Conservation (phyloP, 2,113 vertebrate species). For the Chaetops frenatus region DNA sequence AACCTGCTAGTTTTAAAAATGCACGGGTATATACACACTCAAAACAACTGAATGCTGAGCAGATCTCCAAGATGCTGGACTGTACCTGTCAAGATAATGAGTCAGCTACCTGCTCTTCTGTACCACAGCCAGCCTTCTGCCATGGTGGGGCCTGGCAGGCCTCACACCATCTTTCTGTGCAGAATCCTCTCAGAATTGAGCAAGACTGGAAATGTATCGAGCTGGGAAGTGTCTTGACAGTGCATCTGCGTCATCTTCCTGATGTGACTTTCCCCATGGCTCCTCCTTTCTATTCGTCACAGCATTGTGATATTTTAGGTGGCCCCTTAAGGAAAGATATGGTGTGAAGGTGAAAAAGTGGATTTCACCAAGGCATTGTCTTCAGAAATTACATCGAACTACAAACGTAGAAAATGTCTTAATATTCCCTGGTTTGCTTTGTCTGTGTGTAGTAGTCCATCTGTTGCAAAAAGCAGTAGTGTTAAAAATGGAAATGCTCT, state of each 20-base stretch:
- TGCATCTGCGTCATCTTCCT: rapidly evolving
- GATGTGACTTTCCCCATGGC: rapidly evolving
- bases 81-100: not conserved
- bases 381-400: not conserved
- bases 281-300: not conserved
- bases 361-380: not conserved
- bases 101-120: not conserved
- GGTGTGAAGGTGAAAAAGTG: not conserved
- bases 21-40: not conserved
- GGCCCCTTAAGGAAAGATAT: not conserved
- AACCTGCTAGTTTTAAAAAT: not conserved
- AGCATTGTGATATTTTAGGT: rapidly evolving
- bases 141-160: not conserved
- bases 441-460: not conserved
- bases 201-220: rapidly evolving
- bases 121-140: not conserved
- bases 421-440: conserved; percentile 25
- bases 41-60: not conserved
- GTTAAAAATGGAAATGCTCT: conserved; percentile 34
- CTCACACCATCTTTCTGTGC: not conserved
- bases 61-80: not conserved
- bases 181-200: not conserved
- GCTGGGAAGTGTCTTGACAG: not conserved
- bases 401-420: not conserved
- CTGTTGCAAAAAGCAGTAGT: conserved; percentile 43